These are phyloP conservation scores for Watsonalla binaria DNA, from an alignment of 2,888 invertebrate species.

Conservation along the genomic window DNA sequence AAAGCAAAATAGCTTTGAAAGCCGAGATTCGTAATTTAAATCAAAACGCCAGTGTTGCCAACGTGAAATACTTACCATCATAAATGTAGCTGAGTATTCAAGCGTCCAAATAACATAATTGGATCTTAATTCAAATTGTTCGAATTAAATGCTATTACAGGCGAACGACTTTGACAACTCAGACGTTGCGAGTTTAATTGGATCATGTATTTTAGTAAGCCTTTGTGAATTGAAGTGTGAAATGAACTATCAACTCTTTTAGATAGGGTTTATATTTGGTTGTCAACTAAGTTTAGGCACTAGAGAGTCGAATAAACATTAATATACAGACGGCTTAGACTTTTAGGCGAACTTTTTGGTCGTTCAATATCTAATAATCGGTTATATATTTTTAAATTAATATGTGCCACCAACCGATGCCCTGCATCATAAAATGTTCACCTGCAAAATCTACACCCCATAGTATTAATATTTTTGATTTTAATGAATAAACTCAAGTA, in stretches of 20 bases:
- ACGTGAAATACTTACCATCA: not conserved
- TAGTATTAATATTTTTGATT: too few relatives aligned
- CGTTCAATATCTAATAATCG: too few relatives aligned
- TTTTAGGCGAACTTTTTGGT: too few relatives aligned
- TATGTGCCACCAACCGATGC: too few relatives aligned
- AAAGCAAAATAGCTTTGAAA: not conserved
- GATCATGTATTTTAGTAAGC: constrained; percentile 14
- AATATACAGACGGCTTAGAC: too few relatives aligned
- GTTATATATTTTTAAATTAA: too few relatives aligned
- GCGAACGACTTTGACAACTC: constrained; percentile 3
- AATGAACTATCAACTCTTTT: constrained; percentile 21
- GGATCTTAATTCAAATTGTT: constrained; percentile 5
- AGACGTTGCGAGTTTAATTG: constrained; percentile 6
- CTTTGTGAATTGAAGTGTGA: constrained; percentile 10
- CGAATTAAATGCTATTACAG: constrained; percentile 7
- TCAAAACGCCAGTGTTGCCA: not conserved
- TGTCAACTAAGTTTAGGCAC: not conserved
- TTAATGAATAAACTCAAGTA: too few relatives aligned
- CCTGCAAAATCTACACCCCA: too few relatives aligned
- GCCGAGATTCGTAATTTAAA: not conserved
- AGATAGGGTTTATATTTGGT: not conserved
- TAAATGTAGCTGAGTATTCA: not conserved
- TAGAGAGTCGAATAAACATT: too few relatives aligned
- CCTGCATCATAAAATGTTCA: too few relatives aligned
- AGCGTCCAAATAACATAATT: not conserved